Evolutionary conservation across 2,113 vertebrate genomes (phyloP).

Genomic region (Campylomormyrus tamandua): DNA sequence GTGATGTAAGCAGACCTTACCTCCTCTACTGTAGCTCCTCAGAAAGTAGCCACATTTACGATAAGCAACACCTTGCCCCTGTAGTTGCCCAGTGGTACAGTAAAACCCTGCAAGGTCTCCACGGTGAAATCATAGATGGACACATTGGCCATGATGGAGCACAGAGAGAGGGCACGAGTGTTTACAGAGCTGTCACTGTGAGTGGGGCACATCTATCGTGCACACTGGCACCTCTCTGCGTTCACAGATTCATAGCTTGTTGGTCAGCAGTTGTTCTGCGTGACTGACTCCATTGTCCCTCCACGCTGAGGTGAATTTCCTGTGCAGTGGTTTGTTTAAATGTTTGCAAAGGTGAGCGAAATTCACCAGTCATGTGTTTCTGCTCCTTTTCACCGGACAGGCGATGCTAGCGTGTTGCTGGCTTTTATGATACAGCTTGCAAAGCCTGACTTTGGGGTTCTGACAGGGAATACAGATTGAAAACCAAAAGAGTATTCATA

Average conservation of each 20-base stretch:
- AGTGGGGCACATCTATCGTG: slow-evolving; percentile 36
- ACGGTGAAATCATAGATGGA: slow-evolving; percentile 62
- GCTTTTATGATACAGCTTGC: not conserved
- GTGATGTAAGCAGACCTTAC: slow-evolving; percentile 33
- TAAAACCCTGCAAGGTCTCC: slow-evolving; percentile 54
- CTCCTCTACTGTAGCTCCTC: slow-evolving; percentile 66
- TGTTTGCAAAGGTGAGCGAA: slow-evolving; percentile 37
- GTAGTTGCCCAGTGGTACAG: slow-evolving; percentile 49
- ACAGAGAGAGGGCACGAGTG: slow-evolving; percentile 3
- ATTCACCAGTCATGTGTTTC: slow-evolving; percentile 12
- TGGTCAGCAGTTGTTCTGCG: slow-evolving; percentile 65
- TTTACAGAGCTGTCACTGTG: slow-evolving; percentile 28
- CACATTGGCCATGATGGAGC: slow-evolving; percentile 43
- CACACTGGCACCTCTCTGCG: slow-evolving; percentile 35
- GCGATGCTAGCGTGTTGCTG: not conserved
- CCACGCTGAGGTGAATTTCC: slow-evolving; percentile 43
- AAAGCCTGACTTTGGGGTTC: not conserved
- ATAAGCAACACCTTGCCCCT: slow-evolving; percentile 60
- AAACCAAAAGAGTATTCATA: not conserved
- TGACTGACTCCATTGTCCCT: slow-evolving; percentile 57
- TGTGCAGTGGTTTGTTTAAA: slow-evolving; percentile 39
- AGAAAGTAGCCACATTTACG: slow-evolving; percentile 67
- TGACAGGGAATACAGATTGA: not conserved
- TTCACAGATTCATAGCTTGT: slow-evolving; percentile 48
- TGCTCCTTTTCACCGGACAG: slow-evolving; percentile 20